These are phyloP conservation scores for Eupelmus urozonus DNA, from an alignment of 2,888 invertebrate genomes.

Conservation along the genomic window DNA sequence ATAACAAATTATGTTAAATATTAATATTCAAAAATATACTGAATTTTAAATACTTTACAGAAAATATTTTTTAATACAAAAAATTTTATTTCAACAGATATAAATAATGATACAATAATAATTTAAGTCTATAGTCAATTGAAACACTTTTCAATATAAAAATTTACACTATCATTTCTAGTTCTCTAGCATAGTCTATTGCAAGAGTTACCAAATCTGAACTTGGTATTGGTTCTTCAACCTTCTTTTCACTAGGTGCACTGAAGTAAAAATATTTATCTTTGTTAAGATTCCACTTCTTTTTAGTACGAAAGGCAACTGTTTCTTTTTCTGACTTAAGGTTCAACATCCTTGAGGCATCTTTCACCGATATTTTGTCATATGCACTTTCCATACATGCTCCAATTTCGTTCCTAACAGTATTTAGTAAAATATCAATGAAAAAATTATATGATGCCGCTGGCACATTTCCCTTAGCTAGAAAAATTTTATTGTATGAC, in stretches of 20 bases:
- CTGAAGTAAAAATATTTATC: constrained; percentile 91
- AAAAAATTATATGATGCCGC: constrained; percentile 97
- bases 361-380: constrained; percentile 89
- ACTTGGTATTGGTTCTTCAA: constrained; percentile 90
- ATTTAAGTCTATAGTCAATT: constrained; percentile 6
- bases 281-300: constrained; percentile 89
- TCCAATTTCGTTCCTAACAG: constrained; percentile 97
- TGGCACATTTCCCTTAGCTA: constrained; percentile 93
- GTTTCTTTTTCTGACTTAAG: constrained; percentile 87
- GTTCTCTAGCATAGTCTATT: constrained; percentile 96
- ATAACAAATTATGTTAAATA: too few relatives aligned
- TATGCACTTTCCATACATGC: constrained; percentile 98
- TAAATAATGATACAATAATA: constrained; percentile 16
- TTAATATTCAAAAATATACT: too few relatives aligned
- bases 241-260: constrained; percentile 85
- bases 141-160: background rate
- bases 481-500: constrained; percentile 94
- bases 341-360: constrained; percentile 94
- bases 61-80: background rate
- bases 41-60: too few relatives aligned
- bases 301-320: constrained; percentile 88
- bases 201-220: constrained; percentile 94
- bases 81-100: background rate
- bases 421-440: constrained; percentile 96
- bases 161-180: constrained; percentile 97